phyloP scores from a whole-genome alignment of 2,888 invertebrate genomes.

The Athalia rosae region DNA sequence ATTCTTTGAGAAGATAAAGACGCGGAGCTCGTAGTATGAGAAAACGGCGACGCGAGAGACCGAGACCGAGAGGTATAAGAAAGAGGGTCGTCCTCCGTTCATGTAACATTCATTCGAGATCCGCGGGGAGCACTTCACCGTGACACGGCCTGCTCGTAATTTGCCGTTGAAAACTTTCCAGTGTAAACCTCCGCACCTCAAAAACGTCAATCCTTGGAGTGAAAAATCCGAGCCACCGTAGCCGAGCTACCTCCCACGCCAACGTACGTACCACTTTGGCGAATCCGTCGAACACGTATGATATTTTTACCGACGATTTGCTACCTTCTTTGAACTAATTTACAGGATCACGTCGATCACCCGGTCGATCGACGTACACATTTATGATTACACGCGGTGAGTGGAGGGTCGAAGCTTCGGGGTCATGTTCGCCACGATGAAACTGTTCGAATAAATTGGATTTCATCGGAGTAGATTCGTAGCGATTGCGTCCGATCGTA shows the following conservation, averaged over 20 bases:
- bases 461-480: no score
- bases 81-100: constrained; percentile 36
- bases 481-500: no score
- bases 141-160: constrained; percentile 51
- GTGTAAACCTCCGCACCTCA: neutral
- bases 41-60: neutral
- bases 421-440: no score
- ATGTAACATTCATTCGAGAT: constrained; percentile 57
- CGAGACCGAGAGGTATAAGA: neutral
- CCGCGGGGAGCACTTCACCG: constrained; percentile 55
- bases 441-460: no score
- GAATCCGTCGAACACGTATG: no score
- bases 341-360: no score
- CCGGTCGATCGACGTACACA: no score
- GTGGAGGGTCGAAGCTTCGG: no score
- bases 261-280: no score
- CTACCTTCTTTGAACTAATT: no score
- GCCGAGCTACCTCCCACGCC: neutral
- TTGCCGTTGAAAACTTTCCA: constrained; percentile 47
- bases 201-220: constrained; percentile 11
- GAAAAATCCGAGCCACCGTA: neutral
- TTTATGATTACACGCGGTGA: no score
- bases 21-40: neutral
- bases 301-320: no score
- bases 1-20: constrained; percentile 34